Base-by-base conservation (phyloP, 2,888 invertebrate species). In the Lacanobia oleracea region DNA sequence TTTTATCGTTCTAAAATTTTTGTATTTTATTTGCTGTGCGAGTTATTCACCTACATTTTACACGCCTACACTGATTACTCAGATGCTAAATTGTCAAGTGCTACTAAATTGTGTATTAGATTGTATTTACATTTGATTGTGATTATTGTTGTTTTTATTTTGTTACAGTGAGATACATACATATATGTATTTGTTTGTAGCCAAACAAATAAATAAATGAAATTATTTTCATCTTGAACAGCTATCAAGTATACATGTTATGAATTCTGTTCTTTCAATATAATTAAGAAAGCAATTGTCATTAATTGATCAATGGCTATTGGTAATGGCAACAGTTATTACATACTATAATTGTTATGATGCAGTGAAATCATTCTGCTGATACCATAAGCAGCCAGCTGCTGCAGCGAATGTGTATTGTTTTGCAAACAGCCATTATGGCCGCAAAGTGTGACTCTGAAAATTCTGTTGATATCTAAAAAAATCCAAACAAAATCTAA, bases 21-120 rank as follows among this genome's bases (percentile, higher is more conserved):
- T 70, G 27, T 70, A 63, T 75, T 72, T 74, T 75, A 72, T 79
- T 80, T 79, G 85, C 86, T 80, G 5, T 77, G 86, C 85, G 85
- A 82, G 65, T 69, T 79, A 67, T 73, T 75, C 64, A 75, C 76
- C 73, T 80, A 74, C 72, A 73, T 69, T 75, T 57, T 62, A 72
- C 56, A 77, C 74, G 60, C 75, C 68, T 70, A 81, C 76, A 61
- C 61, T 66, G n/a, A 68, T 75, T 72, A 76, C 70, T 81, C 71
- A 69, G 71, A 72, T 82, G 37, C 63, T 80, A 75, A 68, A 71
- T 74, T 66, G 66, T 78, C 72, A 70, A 70, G 68, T 78, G 45
- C 43, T 69, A 61, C 21, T 61, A 53, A 40, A 33, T 63, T 64
- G 57, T 76, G 51, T 66, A 37, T 67, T 45, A 67, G 33, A 63